Conservation (phyloP, 2,888 invertebrate species). For the Euphydryas editha region DNA sequence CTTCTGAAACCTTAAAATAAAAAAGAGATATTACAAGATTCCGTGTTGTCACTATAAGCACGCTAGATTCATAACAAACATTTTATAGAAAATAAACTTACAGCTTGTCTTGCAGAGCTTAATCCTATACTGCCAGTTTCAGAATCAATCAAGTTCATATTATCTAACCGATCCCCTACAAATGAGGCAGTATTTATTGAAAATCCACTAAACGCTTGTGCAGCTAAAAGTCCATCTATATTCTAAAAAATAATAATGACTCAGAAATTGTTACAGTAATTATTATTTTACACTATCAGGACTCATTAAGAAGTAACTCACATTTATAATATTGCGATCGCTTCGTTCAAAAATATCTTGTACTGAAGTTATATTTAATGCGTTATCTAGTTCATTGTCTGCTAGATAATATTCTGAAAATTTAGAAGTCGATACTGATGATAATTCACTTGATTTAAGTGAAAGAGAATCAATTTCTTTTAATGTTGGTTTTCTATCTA, state of each 20-base stretch:
- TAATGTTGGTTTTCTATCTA: slow-evolving; percentile 16
- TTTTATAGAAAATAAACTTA: slow-evolving; percentile 46
- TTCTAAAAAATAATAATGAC: slow-evolving; percentile 48
- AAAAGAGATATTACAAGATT: background rate
- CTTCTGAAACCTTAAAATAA: slow-evolving; percentile 67
- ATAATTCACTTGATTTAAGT: slow-evolving; percentile 55
- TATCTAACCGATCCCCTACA: slow-evolving; percentile 63
- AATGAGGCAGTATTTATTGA: slow-evolving; percentile 59
- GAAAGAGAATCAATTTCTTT: slow-evolving; percentile 60
- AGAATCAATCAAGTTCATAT: slow-evolving; percentile 64
- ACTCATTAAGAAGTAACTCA: slow-evolving; percentile 48
- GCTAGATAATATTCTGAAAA: slow-evolving; percentile 64
- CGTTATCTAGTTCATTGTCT: slow-evolving; percentile 52
- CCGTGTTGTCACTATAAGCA: background rate
- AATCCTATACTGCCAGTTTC: slow-evolving; percentile 65
- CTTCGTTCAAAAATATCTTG: slow-evolving; percentile 68
- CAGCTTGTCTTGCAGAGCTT: slow-evolving; percentile 59
- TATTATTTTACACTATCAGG: background rate
- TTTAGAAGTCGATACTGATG: slow-evolving; percentile 58
- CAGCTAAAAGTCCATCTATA: slow-evolving; percentile 54
- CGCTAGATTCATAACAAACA: background rate
- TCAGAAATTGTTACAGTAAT: background rate
- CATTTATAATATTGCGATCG: slow-evolving; percentile 47
- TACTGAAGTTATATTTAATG: slow-evolving; percentile 50
- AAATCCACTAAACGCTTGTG: slow-evolving; percentile 71